phyloP scores from a whole-genome alignment of 2,888 invertebrate genomes.

The Nephrotoma appendiculata region DNA sequence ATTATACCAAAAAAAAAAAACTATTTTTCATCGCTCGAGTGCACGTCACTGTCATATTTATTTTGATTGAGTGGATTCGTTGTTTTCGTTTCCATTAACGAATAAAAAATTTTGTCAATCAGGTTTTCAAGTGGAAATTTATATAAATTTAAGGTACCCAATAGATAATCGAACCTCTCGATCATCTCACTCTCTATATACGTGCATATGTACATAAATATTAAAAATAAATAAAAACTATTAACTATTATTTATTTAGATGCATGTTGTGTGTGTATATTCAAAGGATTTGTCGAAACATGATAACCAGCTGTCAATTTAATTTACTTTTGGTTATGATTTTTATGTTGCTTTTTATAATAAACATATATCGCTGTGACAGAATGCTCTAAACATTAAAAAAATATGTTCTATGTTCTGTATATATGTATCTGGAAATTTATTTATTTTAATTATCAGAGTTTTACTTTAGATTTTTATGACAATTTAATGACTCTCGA shows the following conservation, averaged over 20 bases:
- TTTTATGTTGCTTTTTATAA: not conserved
- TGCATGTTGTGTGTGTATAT: not conserved
- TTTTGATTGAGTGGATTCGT: not conserved
- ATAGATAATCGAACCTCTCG: not conserved
- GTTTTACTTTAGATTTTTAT: not conserved
- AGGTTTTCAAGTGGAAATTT: not conserved
- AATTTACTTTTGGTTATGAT: not conserved
- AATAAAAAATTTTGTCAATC: not conserved
- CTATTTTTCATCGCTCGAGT: not conserved
- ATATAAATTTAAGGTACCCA: not conserved
- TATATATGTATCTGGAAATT: not conserved
- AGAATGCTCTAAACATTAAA: not conserved
- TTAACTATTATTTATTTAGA: not conserved
- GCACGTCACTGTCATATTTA: not conserved
- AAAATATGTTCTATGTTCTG: not conserved
- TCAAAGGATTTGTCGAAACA: not conserved
- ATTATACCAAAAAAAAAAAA: not conserved
- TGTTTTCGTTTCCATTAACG: not conserved
- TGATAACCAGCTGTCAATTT: not conserved
- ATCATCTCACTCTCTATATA: not conserved
- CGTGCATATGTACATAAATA: not conserved
- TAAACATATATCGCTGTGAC: not conserved
- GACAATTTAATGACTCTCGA: not conserved
- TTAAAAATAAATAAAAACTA: not conserved
- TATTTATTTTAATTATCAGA: not conserved